Percentiles rank a stretch among this genome's conserved stretches.
Conservation (phyloP, 2,797 vertebrate genomes). For the Hapalemur alaotrensis region DNA sequence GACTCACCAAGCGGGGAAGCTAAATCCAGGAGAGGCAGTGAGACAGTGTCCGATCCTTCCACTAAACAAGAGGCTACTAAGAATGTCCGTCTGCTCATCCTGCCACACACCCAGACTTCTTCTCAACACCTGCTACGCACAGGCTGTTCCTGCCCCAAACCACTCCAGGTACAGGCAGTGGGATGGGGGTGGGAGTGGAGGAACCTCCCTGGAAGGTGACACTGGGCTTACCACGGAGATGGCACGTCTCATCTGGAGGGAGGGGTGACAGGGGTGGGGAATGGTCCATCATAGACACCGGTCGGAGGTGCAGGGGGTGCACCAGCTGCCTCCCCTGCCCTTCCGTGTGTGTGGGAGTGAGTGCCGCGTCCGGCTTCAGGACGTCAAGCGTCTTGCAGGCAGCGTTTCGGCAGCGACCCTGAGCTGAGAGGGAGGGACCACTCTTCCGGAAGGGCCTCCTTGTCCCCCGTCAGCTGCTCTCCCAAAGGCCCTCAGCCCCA, state of each 20-base stretch:
- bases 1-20: neutral
- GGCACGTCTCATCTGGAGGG: rapidly evolving
- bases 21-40: neutral
- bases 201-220: neutral
- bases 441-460: neutral
- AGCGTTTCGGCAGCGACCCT: neutral
- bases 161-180: neutral
- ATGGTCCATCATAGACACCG: neutral
- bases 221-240: neutral
- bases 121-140: too few relatives aligned
- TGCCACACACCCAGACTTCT: too few relatives aligned
- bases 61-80: neutral
- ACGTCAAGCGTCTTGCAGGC: too few relatives aligned
- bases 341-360: rapidly evolving
- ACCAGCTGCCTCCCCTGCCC: too few relatives aligned
- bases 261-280: too few relatives aligned
- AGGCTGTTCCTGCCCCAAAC: too few relatives aligned
- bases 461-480: neutral
- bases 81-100: neutral
- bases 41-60: neutral
- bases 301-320: neutral
- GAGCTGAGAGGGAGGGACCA: neutral
- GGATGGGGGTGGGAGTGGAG: too few relatives aligned
- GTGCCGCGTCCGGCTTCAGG: neutral
- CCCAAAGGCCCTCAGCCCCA: neutral